Evolutionary conservation across 2,113 vertebrate species (phyloP).

Genomic region (Mesitornis unicolor): DNA sequence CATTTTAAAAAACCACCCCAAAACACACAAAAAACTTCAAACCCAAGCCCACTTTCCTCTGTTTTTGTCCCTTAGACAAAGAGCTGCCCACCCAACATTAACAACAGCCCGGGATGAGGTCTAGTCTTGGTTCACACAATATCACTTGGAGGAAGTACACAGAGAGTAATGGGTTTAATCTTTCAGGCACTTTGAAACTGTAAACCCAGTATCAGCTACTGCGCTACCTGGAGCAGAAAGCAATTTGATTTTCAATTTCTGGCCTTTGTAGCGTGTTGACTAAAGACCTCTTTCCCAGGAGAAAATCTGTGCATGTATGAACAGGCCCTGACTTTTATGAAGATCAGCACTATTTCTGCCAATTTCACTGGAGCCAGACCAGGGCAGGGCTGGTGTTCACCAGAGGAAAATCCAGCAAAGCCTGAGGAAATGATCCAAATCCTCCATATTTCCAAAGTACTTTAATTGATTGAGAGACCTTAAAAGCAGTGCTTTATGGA

Average conservation of each 20-base stretch:
- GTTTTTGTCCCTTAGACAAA: not conserved
- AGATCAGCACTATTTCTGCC: not conserved
- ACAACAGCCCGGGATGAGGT: not conserved
- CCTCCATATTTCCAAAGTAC: not conserved
- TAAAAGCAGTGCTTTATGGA: not conserved
- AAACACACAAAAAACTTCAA: too few relatives aligned
- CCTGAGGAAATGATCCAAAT: not conserved
- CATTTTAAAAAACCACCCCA: not conserved
- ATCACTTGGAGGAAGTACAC: not conserved
- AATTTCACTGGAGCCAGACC: not conserved
- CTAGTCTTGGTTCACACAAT: not conserved
- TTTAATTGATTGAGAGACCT: not conserved
- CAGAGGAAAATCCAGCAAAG: not conserved
- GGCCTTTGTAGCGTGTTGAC: not conserved
- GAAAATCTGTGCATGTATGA: not conserved
- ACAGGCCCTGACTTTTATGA: not conserved
- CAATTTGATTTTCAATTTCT: not conserved
- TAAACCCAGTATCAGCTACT: not conserved
- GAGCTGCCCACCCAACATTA: rapidly evolving
- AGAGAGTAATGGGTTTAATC: not conserved
- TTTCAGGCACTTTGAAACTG: not conserved
- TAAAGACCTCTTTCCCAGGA: not conserved
- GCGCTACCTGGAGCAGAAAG: not conserved
- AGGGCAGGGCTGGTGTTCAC: not conserved
- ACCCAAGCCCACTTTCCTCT: not conserved